Evolutionary conservation across 2,888 invertebrate species (phyloP), one percentile per base, ranked within the genome.

Genomic region (Dryocosmus kuriphilus): DNA sequence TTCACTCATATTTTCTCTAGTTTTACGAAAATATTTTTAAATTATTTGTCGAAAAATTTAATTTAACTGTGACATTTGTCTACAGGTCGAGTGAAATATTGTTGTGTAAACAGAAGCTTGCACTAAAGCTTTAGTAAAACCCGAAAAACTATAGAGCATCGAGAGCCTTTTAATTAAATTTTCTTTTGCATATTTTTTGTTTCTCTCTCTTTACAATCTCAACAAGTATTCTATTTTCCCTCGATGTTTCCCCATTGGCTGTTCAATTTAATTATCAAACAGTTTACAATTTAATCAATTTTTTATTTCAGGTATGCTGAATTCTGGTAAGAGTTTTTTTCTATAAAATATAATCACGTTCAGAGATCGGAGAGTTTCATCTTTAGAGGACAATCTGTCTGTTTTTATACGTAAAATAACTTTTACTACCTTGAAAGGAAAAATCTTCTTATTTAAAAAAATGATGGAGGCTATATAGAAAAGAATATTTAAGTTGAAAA

Each of bases 221-320:
- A 57, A 57, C 24, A 24, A 14, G 57, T 57, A 14, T 22, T 57
- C 14, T 24, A 57, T 57, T 57, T 57, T 57, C 22, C 24, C 14
- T 24, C 14, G 9, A 57, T 57, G 57, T 14, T 14, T 24, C 24
- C 14, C 11, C 6, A 24, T 57, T 57, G 57, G 24, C 57, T 57
- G 14, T 57, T 57, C 24, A 57, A 24, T 24, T 57, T 14, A 57
- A 24, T 57, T 57, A 57, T 57, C 57, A 24, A 24, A 24, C 14
- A 24, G 24, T 57, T 57, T 57, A 57, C 24, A 57, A 22, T 57
- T 57, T 24, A 57, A 24, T 57, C 57, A 57, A 57, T 27, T 57
- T 57, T 16, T 24, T 14, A 24, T 22, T 14, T 14, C 22, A 22
- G 9, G 9, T 24, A 9, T 14, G 57, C 14, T 22, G 24, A 24